Evolutionary conservation across 2,888 invertebrate genomes (phyloP).

Genomic region (Cryptophagus acutangulus): DNA sequence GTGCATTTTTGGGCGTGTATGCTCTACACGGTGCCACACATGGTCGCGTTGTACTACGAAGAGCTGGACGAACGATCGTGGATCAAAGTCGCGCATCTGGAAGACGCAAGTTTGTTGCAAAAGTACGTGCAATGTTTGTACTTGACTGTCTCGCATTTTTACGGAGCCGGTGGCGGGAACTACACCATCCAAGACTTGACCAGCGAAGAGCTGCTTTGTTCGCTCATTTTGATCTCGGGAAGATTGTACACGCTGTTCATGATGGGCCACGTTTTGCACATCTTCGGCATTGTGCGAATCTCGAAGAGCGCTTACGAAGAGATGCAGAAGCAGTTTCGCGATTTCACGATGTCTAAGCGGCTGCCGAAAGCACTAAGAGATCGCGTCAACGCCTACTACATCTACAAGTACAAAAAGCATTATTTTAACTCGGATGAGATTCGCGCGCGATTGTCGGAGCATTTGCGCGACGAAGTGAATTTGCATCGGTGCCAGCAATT

Average conservation of each 20-base stretch:
- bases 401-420: constrained; percentile 10
- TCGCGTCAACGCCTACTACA: constrained; percentile 6
- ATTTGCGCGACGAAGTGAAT: constrained; percentile 2
- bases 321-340: constrained; percentile 2
- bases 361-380: constrained; percentile 2
- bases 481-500: neutral
- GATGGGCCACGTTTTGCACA: constrained; percentile 1
- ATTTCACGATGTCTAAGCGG: constrained; percentile 6
- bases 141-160: too few species aligned
- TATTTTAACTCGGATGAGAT: constrained; percentile 4
- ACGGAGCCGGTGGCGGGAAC: too few species aligned
- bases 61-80: too few species aligned
- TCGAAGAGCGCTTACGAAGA: constrained; percentile 10
- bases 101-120: too few species aligned
- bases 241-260: neutral
- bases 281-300: constrained; percentile 9
- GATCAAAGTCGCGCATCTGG: too few species aligned
- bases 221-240: neutral
- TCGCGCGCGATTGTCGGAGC: neutral
- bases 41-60: too few species aligned
- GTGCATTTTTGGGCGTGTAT: too few species aligned
- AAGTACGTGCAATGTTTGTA: too few species aligned
- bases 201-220: too few species aligned
- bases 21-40: too few species aligned
- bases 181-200: too few species aligned